phyloP scores from a whole-genome alignment of 1,140 invertebrate genomes.

The Drosophila athabasca region DNA sequence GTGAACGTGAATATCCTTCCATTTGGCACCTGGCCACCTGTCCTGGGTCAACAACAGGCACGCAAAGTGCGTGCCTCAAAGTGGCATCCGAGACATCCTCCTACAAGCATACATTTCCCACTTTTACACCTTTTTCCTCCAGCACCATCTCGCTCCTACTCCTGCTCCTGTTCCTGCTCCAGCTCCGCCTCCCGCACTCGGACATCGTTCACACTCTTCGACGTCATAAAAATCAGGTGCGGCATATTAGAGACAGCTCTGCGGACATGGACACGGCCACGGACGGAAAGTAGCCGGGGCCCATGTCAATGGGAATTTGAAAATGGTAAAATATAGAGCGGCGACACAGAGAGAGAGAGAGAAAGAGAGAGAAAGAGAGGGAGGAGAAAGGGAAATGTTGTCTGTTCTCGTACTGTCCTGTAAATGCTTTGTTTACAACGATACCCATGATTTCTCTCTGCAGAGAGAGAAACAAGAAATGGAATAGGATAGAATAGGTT shows the following conservation, averaged over 20 bases:
- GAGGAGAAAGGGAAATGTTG: slow-evolving; percentile 15
- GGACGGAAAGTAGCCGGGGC: slow-evolving; percentile 34
- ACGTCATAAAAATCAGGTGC: slow-evolving; percentile 57
- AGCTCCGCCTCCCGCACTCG: not conserved
- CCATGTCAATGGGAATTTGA: slow-evolving; percentile 37
- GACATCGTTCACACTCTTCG: slow-evolving; percentile 8
- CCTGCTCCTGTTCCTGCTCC: not conserved
- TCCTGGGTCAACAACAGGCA: slow-evolving; percentile 56
- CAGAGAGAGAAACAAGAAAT: slow-evolving; percentile 4
- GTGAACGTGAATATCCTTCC: slow-evolving; percentile 47
- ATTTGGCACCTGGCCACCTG: slow-evolving; percentile 20
- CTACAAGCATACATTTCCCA: not conserved
- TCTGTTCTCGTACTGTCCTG: slow-evolving; percentile 42
- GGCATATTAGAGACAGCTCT: slow-evolving; percentile 40
- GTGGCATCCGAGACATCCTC: slow-evolving; percentile 1
- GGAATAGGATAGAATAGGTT: too few relatives aligned
- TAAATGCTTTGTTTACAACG: slow-evolving; percentile 73
- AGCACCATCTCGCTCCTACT: not conserved
- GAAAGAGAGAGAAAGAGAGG: not conserved
- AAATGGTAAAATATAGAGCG: slow-evolving; percentile 29
- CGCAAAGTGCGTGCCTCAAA: slow-evolving; percentile 37
- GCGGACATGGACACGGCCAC: slow-evolving; percentile 24
- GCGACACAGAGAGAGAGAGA: too few relatives aligned
- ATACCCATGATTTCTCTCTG: slow-evolving; percentile 43
- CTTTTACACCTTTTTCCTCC: slow-evolving; percentile 39